A percentile compares a stretch with the other conserved stretches of the same genome.
Conservation (phyloP, 2,888 invertebrate species). For the Philonicus albiceps region DNA sequence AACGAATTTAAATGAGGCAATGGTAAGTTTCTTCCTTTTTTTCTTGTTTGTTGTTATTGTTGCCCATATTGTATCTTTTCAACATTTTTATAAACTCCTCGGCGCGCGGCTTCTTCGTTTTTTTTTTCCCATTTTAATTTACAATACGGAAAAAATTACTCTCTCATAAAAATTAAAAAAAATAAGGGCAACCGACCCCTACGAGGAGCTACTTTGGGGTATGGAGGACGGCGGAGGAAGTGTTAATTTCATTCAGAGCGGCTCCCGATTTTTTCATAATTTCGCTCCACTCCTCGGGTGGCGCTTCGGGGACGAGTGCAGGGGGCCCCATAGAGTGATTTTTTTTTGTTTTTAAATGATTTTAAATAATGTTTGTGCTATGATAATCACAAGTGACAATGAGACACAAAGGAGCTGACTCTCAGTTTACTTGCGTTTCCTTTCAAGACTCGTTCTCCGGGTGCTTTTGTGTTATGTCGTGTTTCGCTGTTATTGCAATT, state of each 20-base stretch:
- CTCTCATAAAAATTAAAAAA: conserved; percentile 41
- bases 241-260: conserved; percentile 32
- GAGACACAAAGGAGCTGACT: not conserved
- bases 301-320: not conserved
- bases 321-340: conserved; percentile 26
- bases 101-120: not conserved
- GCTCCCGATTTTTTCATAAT: conserved; percentile 27
- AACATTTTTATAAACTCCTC: conserved; percentile 39
- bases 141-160: conserved; percentile 42
- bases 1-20: conserved; percentile 50
- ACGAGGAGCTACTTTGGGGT: not conserved
- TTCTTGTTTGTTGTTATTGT: conserved; percentile 28
- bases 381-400: conserved; percentile 36
- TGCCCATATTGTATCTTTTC: not conserved
- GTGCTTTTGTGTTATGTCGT: not conserved
- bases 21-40: conserved; percentile 48
- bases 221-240: conserved; percentile 15
- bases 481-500: not conserved
- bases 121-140: conserved; percentile 10
- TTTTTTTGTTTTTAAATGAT: conserved; percentile 29
- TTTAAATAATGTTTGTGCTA: conserved; percentile 29
- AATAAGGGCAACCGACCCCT: not conserved
- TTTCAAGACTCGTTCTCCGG: conserved; percentile 8
- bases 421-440: conserved; percentile 37
- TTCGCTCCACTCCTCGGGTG: not conserved